Evolutionary conservation across 2,797 vertebrate genomes (phyloP).

Genomic region (Crax fasciolata): DNA sequence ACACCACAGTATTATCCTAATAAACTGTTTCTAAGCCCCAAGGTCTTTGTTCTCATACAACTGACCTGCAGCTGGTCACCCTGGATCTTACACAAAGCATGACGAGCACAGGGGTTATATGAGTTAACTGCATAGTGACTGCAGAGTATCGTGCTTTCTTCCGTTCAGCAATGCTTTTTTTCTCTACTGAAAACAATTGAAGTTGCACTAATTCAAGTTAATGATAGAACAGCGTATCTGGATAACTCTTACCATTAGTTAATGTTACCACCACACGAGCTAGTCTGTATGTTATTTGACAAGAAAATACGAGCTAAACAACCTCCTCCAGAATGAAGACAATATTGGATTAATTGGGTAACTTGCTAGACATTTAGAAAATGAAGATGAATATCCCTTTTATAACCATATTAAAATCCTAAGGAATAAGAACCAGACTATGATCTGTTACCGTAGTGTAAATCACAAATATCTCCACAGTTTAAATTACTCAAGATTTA

Average conservation of each 20-base stretch:
- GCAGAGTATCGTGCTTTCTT: slow-evolving; percentile 42
- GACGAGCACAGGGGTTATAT: slow-evolving; percentile 55
- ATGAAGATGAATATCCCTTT: slow-evolving; percentile 60
- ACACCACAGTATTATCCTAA: slow-evolving; percentile 66
- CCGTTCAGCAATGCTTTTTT: slow-evolving; percentile 22
- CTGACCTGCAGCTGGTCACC: slow-evolving; percentile 62
- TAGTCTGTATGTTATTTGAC: slow-evolving; percentile 15
- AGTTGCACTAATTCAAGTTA: slow-evolving; percentile 46
- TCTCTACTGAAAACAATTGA: slow-evolving; percentile 33
- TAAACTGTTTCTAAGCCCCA: slow-evolving; percentile 48
- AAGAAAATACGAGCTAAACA: slow-evolving; percentile 38
- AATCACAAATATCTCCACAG: not conserved
- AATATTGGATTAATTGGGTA: slow-evolving; percentile 60
- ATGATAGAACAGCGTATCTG: slow-evolving; percentile 11
- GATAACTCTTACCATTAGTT: slow-evolving; percentile 41
- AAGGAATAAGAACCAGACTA: slow-evolving; percentile 14
- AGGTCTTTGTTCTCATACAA: slow-evolving; percentile 46
- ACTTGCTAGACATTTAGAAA: slow-evolving; percentile 45
- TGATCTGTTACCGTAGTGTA: slow-evolving; percentile 27
- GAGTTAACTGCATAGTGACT: slow-evolving; percentile 63
- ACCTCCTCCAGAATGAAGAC: slow-evolving; percentile 40
- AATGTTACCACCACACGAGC: not conserved
- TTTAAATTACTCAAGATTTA: slow-evolving; percentile 35
- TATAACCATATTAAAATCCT: slow-evolving; percentile 50
- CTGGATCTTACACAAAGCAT: slow-evolving; percentile 46